phyloP scores from a whole-genome alignment of 2,797 vertebrate species.

The Ctenopoma kingsleyae region DNA sequence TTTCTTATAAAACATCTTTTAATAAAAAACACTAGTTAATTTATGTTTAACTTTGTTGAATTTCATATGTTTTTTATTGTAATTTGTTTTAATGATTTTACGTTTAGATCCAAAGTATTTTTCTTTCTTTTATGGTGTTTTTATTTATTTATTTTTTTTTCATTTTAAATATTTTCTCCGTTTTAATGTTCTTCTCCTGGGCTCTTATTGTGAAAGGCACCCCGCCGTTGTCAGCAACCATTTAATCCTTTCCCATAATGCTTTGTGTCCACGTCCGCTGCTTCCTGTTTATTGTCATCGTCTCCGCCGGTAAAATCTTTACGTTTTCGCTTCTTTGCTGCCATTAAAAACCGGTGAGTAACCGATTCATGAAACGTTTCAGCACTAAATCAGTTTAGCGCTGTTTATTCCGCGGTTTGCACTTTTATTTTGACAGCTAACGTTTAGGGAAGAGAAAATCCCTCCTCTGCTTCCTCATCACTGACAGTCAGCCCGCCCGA shows the following conservation, averaged over 20 bases:
- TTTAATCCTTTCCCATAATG: conserved; percentile 86
- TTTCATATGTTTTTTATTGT: no score
- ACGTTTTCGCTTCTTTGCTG: conserved; percentile 23
- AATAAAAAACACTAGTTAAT: no score
- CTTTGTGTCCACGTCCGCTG: conserved; percentile 72
- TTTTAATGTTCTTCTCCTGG: not conserved
- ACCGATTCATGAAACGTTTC: not conserved
- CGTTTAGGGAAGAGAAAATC: conserved; percentile 15
- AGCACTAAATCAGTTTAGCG: rapidly evolving
- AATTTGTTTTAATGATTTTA: no score
- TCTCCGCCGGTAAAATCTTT: conserved; percentile 65
- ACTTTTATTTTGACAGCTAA: conserved; percentile 54
- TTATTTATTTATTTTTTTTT: no score
- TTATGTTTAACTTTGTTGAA: no score
- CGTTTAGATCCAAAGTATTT: no score
- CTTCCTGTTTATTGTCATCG: conserved; percentile 84
- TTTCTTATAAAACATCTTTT: no score
- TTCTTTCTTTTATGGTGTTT: not conserved
- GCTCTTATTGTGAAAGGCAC: conserved; percentile 59
- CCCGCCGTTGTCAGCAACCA: conserved; percentile 53
- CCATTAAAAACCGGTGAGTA: conserved; percentile 64
- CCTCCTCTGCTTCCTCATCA: conserved; percentile 60
- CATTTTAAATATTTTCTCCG: not conserved
- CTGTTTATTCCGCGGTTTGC: not conserved
- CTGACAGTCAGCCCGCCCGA: conserved; percentile 43